Evolutionary conservation across 2,888 invertebrate genomes (phyloP).

Genomic region (Rapana venosa): DNA sequence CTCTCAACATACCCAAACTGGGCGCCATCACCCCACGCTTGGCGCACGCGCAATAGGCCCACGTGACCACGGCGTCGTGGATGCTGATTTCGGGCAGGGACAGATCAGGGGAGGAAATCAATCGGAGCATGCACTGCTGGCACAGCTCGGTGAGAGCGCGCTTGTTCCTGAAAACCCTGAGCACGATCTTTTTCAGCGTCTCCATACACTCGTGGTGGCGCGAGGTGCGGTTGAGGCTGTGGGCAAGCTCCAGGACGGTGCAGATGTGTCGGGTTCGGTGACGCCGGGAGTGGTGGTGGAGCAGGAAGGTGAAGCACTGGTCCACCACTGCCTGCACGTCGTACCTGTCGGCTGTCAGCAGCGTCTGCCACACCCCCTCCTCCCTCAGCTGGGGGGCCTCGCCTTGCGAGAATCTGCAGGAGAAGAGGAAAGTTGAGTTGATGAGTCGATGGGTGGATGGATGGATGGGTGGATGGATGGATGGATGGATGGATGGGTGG

Average conservation of each 20-base stretch:
- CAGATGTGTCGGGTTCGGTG: constrained; percentile 33
- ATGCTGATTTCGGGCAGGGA: background rate
- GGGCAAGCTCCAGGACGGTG: constrained; percentile 20
- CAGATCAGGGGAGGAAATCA: constrained; percentile 13
- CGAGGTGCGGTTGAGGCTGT: background rate
- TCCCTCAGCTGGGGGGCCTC: background rate
- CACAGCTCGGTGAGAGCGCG: constrained; percentile 2
- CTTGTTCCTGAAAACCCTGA: background rate
- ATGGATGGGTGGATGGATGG: too few species aligned
- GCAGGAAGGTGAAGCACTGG: constrained; percentile 28
- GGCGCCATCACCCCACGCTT: background rate
- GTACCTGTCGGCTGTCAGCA: constrained; percentile 32
- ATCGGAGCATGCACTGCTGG: constrained; percentile 30
- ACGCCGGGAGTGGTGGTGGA: constrained; percentile 3
- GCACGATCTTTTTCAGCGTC: background rate
- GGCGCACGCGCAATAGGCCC: constrained; percentile 19
- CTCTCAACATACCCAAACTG: background rate
- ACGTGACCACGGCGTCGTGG: constrained; percentile 28
- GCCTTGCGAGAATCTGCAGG: constrained; percentile 12
- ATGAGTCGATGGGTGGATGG: too few species aligned
- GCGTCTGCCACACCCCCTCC: constrained; percentile 24
- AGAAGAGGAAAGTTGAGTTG: too few species aligned
- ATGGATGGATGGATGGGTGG: too few species aligned
- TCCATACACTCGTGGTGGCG: constrained; percentile 12
- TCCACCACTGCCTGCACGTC: background rate